Percentiles rank a stretch among this genome's conserved stretches.
Conservation (phyloP, 2,888 invertebrate genomes). For the Tholera decimalis region DNA sequence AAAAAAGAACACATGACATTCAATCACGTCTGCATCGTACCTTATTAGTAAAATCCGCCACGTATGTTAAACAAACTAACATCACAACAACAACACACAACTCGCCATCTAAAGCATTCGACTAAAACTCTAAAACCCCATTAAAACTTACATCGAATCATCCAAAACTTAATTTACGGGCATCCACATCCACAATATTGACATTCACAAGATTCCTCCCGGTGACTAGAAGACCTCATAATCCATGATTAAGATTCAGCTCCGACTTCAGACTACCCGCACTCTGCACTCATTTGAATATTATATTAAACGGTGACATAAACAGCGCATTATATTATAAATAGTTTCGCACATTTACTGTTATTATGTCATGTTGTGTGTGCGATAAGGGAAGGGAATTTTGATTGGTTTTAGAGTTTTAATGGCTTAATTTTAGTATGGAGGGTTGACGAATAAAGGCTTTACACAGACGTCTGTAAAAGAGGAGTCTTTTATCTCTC, state of each 20-base stretch:
- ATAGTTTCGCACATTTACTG: conserved; percentile 39
- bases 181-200: conserved; percentile 61
- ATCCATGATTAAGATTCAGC: conserved; percentile 65
- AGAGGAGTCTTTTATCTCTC: background rate
- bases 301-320: conserved; percentile 66
- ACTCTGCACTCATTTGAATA: conserved; percentile 68
- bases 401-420: conserved; percentile 24
- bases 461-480: background rate
- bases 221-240: conserved; percentile 51
- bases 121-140: background rate
- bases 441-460: background rate
- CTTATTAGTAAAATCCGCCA: no score
- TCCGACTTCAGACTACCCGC: conserved; percentile 54
- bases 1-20: no score
- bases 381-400: conserved; percentile 1
- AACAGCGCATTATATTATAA: conserved; percentile 46
- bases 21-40: no score
- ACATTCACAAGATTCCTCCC: conserved; percentile 55
- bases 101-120: background rate
- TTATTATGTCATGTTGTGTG: conserved; percentile 19
- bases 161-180: background rate
- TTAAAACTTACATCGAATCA: conserved; percentile 11
- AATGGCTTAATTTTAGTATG: conserved; percentile 2
- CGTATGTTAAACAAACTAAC: no score
- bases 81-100: no score